Conservation (phyloP, 2,888 invertebrate genomes). For the Apamea monoglypha region DNA sequence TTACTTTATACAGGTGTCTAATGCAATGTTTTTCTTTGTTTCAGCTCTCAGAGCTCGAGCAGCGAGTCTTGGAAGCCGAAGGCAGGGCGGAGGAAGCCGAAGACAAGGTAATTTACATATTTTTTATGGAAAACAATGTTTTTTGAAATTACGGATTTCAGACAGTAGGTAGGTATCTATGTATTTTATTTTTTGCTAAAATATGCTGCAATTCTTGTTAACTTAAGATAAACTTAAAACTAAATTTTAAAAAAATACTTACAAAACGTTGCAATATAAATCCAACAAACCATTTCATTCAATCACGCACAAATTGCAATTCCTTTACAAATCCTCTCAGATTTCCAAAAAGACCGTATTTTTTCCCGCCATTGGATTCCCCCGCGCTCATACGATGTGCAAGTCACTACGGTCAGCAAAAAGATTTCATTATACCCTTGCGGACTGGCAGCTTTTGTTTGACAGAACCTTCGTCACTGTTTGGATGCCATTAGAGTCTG, state of each 20-base stretch:
- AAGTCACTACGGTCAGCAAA: slow-evolving; percentile 82
- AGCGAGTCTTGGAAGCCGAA: slow-evolving; percentile 97
- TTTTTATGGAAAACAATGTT: background rate
- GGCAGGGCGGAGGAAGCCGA: slow-evolving; percentile 98
- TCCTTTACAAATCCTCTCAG: slow-evolving; percentile 56
- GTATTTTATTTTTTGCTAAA: background rate
- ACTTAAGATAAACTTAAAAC: background rate
- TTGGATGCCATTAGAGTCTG: slow-evolving; percentile 56
- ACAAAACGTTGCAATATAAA: slow-evolving; percentile 7
- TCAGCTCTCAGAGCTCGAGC: slow-evolving; percentile 98
- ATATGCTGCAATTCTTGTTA: no score
- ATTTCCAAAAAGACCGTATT: slow-evolving; percentile 59
- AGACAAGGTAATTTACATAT: slow-evolving; percentile 94
- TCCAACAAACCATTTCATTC: slow-evolving; percentile 30
- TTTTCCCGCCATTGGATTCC: slow-evolving; percentile 61
- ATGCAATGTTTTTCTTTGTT: slow-evolving; percentile 82
- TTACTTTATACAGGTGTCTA: slow-evolving; percentile 25
- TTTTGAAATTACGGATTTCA: background rate
- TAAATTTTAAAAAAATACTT: background rate
- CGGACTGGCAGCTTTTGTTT: slow-evolving; percentile 67
- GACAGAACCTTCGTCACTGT: slow-evolving; percentile 73
- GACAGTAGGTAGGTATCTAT: background rate
- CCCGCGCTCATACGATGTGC: slow-evolving; percentile 68
- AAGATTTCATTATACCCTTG: slow-evolving; percentile 75
- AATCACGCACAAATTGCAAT: slow-evolving; percentile 58